Evolutionary conservation across 2,113 vertebrate species (phyloP), one percentile per base, ranked within the genome.

Genomic region (Cavia porcellus): DNA sequence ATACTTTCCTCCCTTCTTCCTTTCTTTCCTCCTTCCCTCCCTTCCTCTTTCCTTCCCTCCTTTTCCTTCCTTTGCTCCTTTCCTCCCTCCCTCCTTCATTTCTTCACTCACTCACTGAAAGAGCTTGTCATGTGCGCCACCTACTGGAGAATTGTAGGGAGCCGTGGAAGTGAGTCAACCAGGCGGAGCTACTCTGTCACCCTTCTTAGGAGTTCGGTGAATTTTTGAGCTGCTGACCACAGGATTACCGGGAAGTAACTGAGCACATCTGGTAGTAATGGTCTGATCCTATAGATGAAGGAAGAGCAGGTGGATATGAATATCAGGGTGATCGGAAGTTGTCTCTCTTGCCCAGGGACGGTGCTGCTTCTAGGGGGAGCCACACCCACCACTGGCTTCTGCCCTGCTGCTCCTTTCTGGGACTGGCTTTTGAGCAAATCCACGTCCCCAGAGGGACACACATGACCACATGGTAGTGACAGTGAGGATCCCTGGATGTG

Each of bases 111-210:
- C 42, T 90, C 35, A 45, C 25, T 62, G 68, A 70, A n/a, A 8
- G 68, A 70, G 35, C 14, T n/a, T 70, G 1, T 15, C n/a, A 17
- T 20, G 68, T 70, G 68, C 68, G 7, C 35, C 68, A 70, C 68
- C 68, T 70, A 17, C 68, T 70, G 68, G 68, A n/a, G 15, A 70
- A 17, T 17, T n/a, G 10, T 24, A 11, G 14, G 42, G 7, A 45
- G 24, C 30, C 28, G 30, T 19, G 32, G 12, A 86, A 70, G 20
- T 62, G 77, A 75, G 25, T 11, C 30, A 64, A n/a, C 24, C 28
- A 50, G 52, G 7, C 13, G 20, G 57, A 11, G 5, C 0, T 0
- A 5, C 13, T 8, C 8, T 4, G 5, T 0, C 6, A 42, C 0
- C 35, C 1, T 45, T 57, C 42, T n/a, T 10, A 7, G 50, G 4